Percentiles rank a stretch among this genome's conserved stretches.
phyloP scores from a whole-genome alignment of 1,140 invertebrate species.

The Pseudomyrmex flavicornis region DNA sequence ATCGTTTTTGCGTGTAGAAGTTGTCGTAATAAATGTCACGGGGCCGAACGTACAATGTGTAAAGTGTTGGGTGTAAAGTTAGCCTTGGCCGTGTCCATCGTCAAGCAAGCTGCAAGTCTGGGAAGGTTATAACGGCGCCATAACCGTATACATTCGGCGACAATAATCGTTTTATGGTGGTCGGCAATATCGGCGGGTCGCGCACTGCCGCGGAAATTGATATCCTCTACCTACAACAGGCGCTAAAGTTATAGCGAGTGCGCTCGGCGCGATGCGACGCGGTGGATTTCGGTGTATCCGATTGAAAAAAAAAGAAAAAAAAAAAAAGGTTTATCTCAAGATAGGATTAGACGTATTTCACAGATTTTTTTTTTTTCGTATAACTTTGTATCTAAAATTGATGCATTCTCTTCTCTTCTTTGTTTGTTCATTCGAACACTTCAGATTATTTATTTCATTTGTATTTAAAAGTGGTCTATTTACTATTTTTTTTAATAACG shows the following conservation, averaged over 20 bases:
- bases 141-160: conserved; percentile 84
- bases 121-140: conserved; percentile 82
- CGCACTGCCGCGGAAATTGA: conserved; percentile 67
- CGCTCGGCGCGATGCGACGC: not conserved
- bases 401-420: not conserved
- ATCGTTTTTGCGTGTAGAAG: conserved; percentile 65
- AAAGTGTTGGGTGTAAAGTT: conserved; percentile 80
- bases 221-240: conserved; percentile 74
- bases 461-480: no score
- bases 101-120: conserved; percentile 69
- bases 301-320: conserved; percentile 56
- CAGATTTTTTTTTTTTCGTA: not conserved
- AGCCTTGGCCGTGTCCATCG: conserved; percentile 68
- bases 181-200: conserved; percentile 77
- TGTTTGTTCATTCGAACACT: no score
- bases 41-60: conserved; percentile 76
- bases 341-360: conserved; percentile 15
- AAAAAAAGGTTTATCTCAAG: conserved; percentile 23
- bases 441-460: no score
- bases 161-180: conserved; percentile 85
- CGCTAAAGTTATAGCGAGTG: conserved; percentile 68
- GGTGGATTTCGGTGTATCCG: not conserved
- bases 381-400: not conserved
- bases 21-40: conserved; percentile 73
- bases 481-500: not conserved